phyloP scores from a whole-genome alignment of 2,113 vertebrate genomes.

The Eulemur rufifrons region DNA sequence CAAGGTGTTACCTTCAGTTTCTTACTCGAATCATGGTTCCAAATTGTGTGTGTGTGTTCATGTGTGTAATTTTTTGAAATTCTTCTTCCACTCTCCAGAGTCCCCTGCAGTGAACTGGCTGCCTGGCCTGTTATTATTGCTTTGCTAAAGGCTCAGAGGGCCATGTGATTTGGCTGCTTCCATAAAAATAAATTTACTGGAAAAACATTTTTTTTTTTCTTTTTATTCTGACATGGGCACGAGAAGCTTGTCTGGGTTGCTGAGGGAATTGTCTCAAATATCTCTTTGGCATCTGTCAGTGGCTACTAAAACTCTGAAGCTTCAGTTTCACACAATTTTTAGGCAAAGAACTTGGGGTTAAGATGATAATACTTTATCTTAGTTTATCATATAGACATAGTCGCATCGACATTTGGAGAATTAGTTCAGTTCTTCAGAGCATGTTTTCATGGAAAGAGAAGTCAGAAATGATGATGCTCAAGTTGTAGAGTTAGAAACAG shows the following conservation, averaged over 20 bases:
- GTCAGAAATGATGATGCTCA: not conserved
- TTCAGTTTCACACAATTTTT: not conserved
- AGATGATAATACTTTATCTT: fast-evolving
- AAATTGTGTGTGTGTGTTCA: not conserved
- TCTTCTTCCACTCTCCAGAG: not conserved
- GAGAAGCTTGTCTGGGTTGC: not conserved
- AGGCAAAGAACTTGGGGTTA: not conserved
- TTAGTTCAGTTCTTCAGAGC: not conserved
- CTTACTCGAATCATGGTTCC: not conserved
- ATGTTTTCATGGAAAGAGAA: not conserved
- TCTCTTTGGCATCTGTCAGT: not conserved
- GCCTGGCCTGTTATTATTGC: not conserved
- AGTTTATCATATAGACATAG: fast-evolving
- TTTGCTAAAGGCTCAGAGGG: constrained; percentile 7
- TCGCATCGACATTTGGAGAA: not conserved
- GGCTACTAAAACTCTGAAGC: not conserved
- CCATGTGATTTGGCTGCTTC: not conserved
- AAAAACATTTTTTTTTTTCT: not conserved
- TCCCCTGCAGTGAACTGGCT: not conserved
- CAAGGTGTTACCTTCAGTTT: not conserved
- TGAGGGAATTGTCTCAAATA: not conserved
- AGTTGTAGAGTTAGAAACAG: not conserved
- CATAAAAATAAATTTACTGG: constrained; percentile 29
- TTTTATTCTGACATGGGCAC: not conserved
- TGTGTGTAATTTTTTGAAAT: not conserved